Evolutionary conservation across 2,797 vertebrate genomes (phyloP).

Genomic region (Crocidura indochinensis): DNA sequence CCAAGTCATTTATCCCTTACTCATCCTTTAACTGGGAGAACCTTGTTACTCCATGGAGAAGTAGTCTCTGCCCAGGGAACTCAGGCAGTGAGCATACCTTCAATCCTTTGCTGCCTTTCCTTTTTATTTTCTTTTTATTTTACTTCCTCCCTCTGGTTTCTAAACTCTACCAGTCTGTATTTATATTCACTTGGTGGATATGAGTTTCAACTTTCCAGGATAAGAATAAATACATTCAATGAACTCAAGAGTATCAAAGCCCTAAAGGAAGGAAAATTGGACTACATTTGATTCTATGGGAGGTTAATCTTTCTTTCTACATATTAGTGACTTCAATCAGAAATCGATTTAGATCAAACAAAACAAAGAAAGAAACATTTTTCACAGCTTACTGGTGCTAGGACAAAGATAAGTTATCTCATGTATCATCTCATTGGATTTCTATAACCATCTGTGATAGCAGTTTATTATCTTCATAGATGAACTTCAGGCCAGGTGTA

Average conservation of each 20-base stretch:
- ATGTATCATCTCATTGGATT: background rate
- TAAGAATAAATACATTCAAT: conserved; percentile 37
- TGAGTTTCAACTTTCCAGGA: background rate
- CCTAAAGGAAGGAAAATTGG: background rate
- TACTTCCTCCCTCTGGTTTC: background rate
- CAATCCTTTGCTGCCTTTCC: background rate
- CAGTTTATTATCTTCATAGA: conserved; percentile 47
- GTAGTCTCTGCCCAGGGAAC: background rate
- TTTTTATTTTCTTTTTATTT: conserved; percentile 37
- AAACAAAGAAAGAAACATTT: conserved; percentile 21
- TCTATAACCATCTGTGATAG: background rate
- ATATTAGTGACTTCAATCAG: conserved; percentile 30
- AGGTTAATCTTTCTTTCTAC: background rate
- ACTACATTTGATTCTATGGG: background rate
- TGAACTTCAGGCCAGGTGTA: conserved; percentile 1
- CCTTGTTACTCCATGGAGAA: background rate
- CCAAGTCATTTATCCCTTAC: background rate
- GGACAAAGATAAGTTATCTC: conserved; percentile 11
- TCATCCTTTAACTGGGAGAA: background rate
- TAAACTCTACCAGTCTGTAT: conserved; percentile 5
- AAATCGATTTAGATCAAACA: conserved; percentile 36
- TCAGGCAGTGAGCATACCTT: background rate
- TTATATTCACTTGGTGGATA: background rate
- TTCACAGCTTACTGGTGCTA: background rate
- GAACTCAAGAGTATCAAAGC: conserved; percentile 29